These are phyloP conservation scores for Agrilus cyanescens DNA, from an alignment of 2,888 invertebrate species.

Conservation along the genomic window DNA sequence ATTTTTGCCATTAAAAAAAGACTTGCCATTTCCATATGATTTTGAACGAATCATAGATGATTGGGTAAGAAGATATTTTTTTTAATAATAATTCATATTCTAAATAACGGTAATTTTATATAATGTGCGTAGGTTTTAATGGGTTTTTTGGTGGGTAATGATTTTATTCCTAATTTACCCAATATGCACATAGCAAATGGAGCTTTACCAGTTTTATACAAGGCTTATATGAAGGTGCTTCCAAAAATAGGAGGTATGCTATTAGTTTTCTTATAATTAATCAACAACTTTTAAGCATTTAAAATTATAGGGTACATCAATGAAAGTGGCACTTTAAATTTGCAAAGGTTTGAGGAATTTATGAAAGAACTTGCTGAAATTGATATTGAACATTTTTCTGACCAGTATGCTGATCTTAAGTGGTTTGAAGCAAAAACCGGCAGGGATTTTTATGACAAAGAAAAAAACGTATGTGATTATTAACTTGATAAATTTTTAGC, in stretches of 20 bases:
- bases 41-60: conserved; percentile 91
- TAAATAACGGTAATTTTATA: background rate
- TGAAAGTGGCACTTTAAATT: conserved; percentile 73
- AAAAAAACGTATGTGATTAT: conserved; percentile 16
- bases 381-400: conserved; percentile 65
- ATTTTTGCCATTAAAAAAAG: conserved; percentile 58
- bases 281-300: conserved; percentile 5
- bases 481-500: background rate
- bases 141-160: conserved; percentile 96
- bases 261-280: background rate
- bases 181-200: conserved; percentile 88
- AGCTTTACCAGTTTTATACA: conserved; percentile 76
- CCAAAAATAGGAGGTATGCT: conserved; percentile 71
- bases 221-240: conserved; percentile 75
- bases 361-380: conserved; percentile 61
- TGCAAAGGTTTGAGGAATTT: conserved; percentile 75
- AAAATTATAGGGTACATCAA: conserved; percentile 76
- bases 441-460: conserved; percentile 38
- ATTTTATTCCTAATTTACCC: conserved; percentile 94
- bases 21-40: conserved; percentile 64
- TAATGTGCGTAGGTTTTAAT: conserved; percentile 58
- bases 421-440: conserved; percentile 75
- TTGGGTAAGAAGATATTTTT: conserved; percentile 52
- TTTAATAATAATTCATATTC: background rate
- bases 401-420: conserved; percentile 67